Evolutionary conservation across 2,888 invertebrate genomes (phyloP).

Genomic region (Petrolisthes cinctipes): DNA sequence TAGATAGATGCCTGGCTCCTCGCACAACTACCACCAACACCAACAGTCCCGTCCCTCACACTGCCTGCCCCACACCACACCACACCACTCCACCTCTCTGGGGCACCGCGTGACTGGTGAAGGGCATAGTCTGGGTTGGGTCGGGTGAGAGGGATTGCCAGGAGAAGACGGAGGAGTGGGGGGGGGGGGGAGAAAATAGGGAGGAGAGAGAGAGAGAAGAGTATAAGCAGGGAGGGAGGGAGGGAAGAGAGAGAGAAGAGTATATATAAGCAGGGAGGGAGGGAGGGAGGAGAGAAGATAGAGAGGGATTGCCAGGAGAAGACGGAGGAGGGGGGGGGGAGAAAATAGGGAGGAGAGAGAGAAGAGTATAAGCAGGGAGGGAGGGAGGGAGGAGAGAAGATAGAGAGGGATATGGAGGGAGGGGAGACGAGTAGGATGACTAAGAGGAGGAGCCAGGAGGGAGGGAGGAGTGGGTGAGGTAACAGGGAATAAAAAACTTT

Average conservation of each 20-base stretch:
- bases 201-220: background rate
- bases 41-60: background rate
- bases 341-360: background rate
- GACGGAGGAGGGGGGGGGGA: background rate
- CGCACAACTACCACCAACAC: no score
- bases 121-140: background rate
- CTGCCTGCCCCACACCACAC: background rate
- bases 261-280: background rate
- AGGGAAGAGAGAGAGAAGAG: background rate
- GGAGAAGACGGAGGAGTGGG: background rate
- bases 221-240: background rate
- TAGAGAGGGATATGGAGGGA: background rate
- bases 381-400: background rate
- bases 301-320: background rate
- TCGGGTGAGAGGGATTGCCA: background rate
- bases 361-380: background rate
- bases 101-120: conserved; percentile 4
- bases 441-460: background rate
- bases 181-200: background rate
- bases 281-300: background rate
- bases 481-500: background rate
- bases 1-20: no score
- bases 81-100: background rate
- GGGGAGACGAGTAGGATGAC: background rate
- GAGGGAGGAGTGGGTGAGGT: conserved; percentile 5